Conservation (phyloP, 2,888 invertebrate genomes). For the Leptinotarsa rubiginosa region DNA sequence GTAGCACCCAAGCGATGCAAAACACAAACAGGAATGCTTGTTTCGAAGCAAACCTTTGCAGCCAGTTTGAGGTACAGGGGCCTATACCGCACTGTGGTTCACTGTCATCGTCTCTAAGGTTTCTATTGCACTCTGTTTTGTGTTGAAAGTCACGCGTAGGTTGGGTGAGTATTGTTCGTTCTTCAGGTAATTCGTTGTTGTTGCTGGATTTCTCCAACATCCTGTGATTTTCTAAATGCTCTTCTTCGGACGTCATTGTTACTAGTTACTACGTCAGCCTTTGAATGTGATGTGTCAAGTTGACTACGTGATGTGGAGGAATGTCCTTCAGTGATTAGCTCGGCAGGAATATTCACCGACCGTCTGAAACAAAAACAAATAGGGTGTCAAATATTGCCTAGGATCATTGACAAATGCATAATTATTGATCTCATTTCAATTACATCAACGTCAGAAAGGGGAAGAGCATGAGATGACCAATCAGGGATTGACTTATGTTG, state of each 20-base stretch:
- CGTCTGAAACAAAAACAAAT: constrained; percentile 29
- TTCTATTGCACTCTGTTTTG: constrained; percentile 58
- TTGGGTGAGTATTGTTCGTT: constrained; percentile 61
- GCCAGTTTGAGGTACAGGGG: constrained; percentile 80
- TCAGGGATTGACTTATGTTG: too few species aligned
- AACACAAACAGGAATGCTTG: constrained; percentile 90
- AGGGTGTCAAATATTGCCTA: too few species aligned
- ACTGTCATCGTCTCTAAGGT: constrained; percentile 64
- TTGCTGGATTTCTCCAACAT: constrained; percentile 49
- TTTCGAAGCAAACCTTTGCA: constrained; percentile 85
- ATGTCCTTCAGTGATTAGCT: constrained; percentile 21
- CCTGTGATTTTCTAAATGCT: constrained; percentile 38
- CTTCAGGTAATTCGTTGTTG: constrained; percentile 62
- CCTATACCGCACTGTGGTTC: constrained; percentile 83
- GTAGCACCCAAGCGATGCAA: constrained; percentile 86
- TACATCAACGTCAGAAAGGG: too few species aligned
- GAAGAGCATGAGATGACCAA: too few species aligned
- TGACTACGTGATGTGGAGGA: constrained; percentile 30
- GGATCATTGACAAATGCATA: too few species aligned
- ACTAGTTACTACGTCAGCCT: constrained; percentile 33
- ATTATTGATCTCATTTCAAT: too few species aligned
- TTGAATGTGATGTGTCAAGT: constrained; percentile 33
- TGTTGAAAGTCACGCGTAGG: constrained; percentile 52
- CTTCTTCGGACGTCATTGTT: constrained; percentile 38
- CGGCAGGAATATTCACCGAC: constrained; percentile 14